Conservation (phyloP, 2,888 invertebrate genomes). For the Ormyrus nitidulus region DNA sequence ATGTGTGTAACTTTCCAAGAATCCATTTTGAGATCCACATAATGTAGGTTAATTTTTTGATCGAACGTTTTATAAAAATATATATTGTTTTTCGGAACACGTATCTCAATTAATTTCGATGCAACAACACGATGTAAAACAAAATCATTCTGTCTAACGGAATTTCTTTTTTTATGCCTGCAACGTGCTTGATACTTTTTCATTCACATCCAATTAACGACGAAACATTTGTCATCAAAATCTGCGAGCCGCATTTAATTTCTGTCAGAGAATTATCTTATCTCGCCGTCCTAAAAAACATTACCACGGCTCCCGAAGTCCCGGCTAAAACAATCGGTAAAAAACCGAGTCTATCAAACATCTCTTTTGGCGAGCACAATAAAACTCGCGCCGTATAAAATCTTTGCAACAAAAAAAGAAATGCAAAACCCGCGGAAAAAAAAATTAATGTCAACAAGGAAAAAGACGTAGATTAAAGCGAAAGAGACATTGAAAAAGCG, state of each 20-base stretch:
- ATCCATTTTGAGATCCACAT: too few relatives aligned
- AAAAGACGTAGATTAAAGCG: slow-evolving; percentile 5
- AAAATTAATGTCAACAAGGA: slow-evolving; percentile 3
- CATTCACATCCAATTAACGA: too few relatives aligned
- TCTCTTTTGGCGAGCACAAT: not conserved
- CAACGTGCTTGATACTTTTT: too few relatives aligned
- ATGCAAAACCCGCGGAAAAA: slow-evolving; percentile 20
- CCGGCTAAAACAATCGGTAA: slow-evolving; percentile 9
- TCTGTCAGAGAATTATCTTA: not conserved
- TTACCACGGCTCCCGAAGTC: not conserved
- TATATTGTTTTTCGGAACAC: too few relatives aligned
- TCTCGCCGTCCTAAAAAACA: not conserved
- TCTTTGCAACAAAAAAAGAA: slow-evolving; percentile 1
- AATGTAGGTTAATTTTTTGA: too few relatives aligned
- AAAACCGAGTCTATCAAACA: not conserved
- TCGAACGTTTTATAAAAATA: too few relatives aligned
- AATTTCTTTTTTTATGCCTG: too few relatives aligned
- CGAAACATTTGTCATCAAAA: too few relatives aligned
- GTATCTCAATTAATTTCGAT: too few relatives aligned
- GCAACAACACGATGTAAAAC: too few relatives aligned
- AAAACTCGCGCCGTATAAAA: not conserved
- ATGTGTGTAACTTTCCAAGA: not conserved
- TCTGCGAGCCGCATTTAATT: too few relatives aligned
- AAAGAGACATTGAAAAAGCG: slow-evolving; percentile 1
- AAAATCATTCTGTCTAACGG: too few relatives aligned